Evolutionary conservation across 2,797 vertebrate species (phyloP), one percentile per base, ranked within the genome.

Genomic region (Pagetopsis macropterus): DNA sequence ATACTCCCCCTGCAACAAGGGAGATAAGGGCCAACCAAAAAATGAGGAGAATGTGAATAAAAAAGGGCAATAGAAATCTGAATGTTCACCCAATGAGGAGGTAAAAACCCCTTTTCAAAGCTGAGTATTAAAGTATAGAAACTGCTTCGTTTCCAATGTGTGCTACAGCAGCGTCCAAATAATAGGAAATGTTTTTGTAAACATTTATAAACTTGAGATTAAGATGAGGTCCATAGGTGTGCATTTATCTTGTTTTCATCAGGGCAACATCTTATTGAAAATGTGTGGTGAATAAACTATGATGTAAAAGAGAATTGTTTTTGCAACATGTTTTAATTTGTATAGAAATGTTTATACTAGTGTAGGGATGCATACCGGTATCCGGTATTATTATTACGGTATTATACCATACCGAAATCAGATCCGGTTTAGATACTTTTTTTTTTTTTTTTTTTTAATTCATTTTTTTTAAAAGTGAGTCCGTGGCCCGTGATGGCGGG

Each of bases 1-100:
- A 81, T 60, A 65, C 61, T 55, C 69, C 56, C 65, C 75, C 90
- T 84, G 66, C 90, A 44, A 49, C 9, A 50, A 58, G 9, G 2
- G 17, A 40, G 12, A 50, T 4, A 23, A 40, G 41, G 23, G 21
- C 13, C 10, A 6, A 49, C 17, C 45, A n/a, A 19, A 45, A 11
- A 40, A 40, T 59, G 10, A 0, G 3, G 1, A 50, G 13, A 56
- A 44, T 44, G n/a, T 41, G 4, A 13, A 21, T 2, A 19, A 11
- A 51, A 41, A 21, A 19, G 21, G 3, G 15, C 44, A 7, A 17
- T 17, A 23, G 31, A 8, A 13, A 14, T 4, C 27, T 13, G 1
- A 37, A 1, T 13, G n/a, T 49, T 44, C 13, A 31, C n/a, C 8
- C 3, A 37, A n/a, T 37, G 52, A 45, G 41, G 37, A 27, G 31